Conservation (phyloP, 2,888 invertebrate species). For the Teleogryllus oceanicus region DNA sequence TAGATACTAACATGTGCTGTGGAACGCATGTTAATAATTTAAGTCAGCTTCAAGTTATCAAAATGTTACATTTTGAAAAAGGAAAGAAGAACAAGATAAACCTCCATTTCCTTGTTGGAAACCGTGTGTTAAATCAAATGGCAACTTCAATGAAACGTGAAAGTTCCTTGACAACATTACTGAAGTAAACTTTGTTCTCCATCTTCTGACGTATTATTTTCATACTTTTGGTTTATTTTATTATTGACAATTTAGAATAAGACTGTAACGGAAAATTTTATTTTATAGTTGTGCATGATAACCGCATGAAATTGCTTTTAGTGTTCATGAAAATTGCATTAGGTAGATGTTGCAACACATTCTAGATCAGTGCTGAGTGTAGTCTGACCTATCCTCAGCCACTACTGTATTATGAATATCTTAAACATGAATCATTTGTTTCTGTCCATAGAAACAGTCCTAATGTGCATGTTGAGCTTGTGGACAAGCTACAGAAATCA, state of each 20-base stretch:
- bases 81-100: conserved; percentile 67
- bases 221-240: too few species aligned
- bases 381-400: too few species aligned
- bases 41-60: conserved; percentile 54
- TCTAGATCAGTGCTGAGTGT: too few species aligned
- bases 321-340: too few species aligned
- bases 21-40: conserved; percentile 81
- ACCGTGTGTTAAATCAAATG: conserved; percentile 62
- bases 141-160: conserved; percentile 63
- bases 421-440: conserved; percentile 24
- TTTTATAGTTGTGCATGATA: too few species aligned
- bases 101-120: conserved; percentile 69
- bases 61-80: conserved; percentile 65
- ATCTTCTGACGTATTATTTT: too few species aligned
- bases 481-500: conserved; percentile 70
- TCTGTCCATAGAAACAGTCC: conserved; percentile 62
- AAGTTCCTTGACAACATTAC: conserved; percentile 59
- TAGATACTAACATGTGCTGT: conserved; percentile 82
- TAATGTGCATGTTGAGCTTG: conserved; percentile 63
- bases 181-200: conserved; percentile 60
- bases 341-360: too few species aligned
- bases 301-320: too few species aligned
- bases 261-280: too few species aligned
- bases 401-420: too few species aligned
- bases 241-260: too few species aligned